phyloP scores from a whole-genome alignment of 2,113 vertebrate genomes.

The Campylorhamphus procurvoides region DNA sequence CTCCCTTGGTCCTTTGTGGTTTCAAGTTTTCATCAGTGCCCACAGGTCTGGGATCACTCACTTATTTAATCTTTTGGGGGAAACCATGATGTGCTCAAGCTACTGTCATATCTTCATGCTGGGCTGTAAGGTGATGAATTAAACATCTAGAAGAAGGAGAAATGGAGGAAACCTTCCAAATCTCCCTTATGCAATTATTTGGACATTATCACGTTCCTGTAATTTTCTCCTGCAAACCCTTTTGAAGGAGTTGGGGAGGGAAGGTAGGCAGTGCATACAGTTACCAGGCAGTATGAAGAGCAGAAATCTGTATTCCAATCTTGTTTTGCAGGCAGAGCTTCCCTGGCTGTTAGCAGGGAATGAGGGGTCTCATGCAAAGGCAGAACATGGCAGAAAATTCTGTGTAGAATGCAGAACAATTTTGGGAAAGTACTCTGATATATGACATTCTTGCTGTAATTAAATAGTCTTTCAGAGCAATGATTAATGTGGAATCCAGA shows the following conservation, averaged over 20 bases:
- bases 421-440: background rate
- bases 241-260: background rate
- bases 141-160: background rate
- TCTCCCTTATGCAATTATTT: background rate
- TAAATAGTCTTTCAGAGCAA: background rate
- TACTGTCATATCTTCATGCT: background rate
- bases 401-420: background rate
- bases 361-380: background rate
- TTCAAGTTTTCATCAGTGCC: background rate
- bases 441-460: background rate
- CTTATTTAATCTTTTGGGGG: background rate
- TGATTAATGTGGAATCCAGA: slow-evolving; percentile 4
- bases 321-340: background rate
- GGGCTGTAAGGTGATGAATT: background rate
- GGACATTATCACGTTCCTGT: background rate
- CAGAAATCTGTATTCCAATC: background rate
- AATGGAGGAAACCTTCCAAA: background rate
- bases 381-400: background rate
- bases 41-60: background rate
- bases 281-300: background rate
- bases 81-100: background rate
- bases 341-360: background rate
- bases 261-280: background rate
- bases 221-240: background rate
- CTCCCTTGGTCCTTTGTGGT: background rate